Base-by-base conservation (phyloP, 2,113 vertebrate genomes). In the Labeo rohita region DNA sequence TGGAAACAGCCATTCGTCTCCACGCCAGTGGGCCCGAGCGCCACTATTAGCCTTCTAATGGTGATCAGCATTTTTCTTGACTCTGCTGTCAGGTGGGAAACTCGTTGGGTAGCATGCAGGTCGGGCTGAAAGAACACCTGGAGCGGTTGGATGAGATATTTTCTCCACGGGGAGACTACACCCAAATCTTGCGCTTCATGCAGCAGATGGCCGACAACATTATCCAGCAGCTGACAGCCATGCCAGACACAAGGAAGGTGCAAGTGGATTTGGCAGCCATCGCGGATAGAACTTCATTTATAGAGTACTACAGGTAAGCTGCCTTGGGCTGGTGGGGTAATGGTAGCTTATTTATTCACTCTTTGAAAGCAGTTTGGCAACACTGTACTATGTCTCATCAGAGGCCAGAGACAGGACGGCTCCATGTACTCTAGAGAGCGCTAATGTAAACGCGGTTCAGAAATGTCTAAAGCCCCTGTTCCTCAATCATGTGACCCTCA, bases 251-350 rank as follows among this genome's bases (percentile, higher is more conserved):
- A 93, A 90, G 4, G 50, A 91, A 90, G 6, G 85, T 93, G 86
- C 96, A 95, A 0, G 8, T 92, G 0, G 87, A 96, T 89, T 92
- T 99, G 91, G 94, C 94, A 0, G 16, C 54, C 50, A 89, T 96
- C 7, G 94, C 96, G 0, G 54, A 92, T 50, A 89, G 95, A 65
- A 91, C 94, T 0, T 90, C 92, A 87, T 93, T 90, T 1, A 28
- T 96, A 1, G 98, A 99, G 90, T 95, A 98, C 88, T 99, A 97
- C 91, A 96, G 98, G 97, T 98, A 90, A 92, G 91, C 9, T 61
- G 61, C 11, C 5, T 83, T 13, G 47, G 3, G 16, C 9, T 11
- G 21, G 23, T 43, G 6, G 28, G 45, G 47, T 73, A 4, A 79
- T 12, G 16, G 8, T 36, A 21, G 13, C 47, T 68, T 68, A 16